Evolutionary conservation across 1,140 invertebrate genomes (phyloP).

Genomic region (Solenopsis invicta): DNA sequence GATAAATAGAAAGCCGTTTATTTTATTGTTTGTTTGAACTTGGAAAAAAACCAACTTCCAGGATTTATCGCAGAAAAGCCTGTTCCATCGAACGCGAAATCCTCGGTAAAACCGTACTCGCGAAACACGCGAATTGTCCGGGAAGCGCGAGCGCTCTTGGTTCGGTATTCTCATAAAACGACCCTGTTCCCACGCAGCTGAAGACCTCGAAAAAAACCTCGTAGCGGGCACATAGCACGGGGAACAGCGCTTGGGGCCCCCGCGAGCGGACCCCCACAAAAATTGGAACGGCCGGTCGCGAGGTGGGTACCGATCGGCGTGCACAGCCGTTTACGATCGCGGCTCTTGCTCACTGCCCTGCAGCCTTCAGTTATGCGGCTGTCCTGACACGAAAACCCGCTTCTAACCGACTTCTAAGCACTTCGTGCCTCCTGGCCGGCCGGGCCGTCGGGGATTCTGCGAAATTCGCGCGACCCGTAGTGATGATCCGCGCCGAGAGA

Average conservation of each 20-base stretch:
- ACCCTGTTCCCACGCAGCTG: conserved; percentile 46
- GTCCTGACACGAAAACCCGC: conserved; percentile 85
- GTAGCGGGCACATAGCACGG: not conserved
- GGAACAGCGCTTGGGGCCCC: not conserved
- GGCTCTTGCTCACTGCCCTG: conserved; percentile 55
- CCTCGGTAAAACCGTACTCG: not conserved
- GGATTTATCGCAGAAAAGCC: not conserved
- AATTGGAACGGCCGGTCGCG: conserved; percentile 68
- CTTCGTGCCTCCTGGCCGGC: not conserved
- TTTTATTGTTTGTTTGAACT: not conserved
- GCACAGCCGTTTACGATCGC: conserved; percentile 34
- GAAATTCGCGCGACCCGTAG: conserved; percentile 37
- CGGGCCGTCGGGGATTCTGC: conserved; percentile 1
- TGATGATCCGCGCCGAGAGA: not conserved
- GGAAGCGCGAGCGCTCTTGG: not conserved
- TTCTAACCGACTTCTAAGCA: conserved; percentile 65
- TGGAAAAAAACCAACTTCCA: not conserved
- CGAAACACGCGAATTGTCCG: conserved; percentile 14
- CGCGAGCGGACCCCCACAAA: conserved; percentile 27
- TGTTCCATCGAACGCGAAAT: not conserved
- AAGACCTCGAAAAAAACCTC: conserved; percentile 24
- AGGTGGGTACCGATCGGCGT: conserved; percentile 34
- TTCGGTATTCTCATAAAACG: conserved; percentile 38
- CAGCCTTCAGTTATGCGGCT: conserved; percentile 82
- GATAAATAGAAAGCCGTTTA: not conserved